Evolutionary conservation across 2,797 vertebrate genomes (phyloP).

Genomic region (Paratrypauchen microcephalus): DNA sequence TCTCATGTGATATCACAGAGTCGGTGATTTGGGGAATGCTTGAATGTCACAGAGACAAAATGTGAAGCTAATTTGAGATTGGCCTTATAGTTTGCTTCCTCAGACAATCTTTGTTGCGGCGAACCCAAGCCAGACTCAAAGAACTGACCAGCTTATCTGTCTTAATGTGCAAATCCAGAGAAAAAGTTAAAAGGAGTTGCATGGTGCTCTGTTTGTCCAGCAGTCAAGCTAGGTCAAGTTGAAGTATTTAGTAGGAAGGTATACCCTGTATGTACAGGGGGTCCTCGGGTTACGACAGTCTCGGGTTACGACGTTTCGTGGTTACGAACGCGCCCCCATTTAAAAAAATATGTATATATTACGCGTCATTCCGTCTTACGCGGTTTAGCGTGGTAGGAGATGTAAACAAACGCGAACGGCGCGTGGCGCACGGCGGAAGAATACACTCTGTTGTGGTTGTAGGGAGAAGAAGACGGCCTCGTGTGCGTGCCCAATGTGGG

Average conservation of each 20-base stretch:
- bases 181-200: slow-evolving; percentile 18
- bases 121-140: not conserved
- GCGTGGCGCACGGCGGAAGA: no score
- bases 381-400: no score
- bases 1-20: slow-evolving; percentile 39
- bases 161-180: slow-evolving; percentile 10
- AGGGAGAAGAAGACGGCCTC: no score
- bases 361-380: no score
- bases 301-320: no score
- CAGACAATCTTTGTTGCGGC: slow-evolving; percentile 20
- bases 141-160: not conserved
- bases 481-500: no score
- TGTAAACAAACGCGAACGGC: no score
- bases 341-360: no score
- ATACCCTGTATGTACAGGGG: no score
- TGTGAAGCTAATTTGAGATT: not conserved
- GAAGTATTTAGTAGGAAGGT: not conserved
- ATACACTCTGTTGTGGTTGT: no score
- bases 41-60: slow-evolving; percentile 9
- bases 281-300: no score
- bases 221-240: slow-evolving; percentile 2
- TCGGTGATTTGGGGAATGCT: slow-evolving; percentile 4
- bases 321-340: no score
- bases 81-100: slow-evolving; percentile 16
- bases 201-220: slow-evolving; percentile 10